Percentiles rank a stretch among this genome's conserved stretches.
phyloP scores from a whole-genome alignment of 2,888 invertebrate species.

The Ichneumoninae sp. region DNA sequence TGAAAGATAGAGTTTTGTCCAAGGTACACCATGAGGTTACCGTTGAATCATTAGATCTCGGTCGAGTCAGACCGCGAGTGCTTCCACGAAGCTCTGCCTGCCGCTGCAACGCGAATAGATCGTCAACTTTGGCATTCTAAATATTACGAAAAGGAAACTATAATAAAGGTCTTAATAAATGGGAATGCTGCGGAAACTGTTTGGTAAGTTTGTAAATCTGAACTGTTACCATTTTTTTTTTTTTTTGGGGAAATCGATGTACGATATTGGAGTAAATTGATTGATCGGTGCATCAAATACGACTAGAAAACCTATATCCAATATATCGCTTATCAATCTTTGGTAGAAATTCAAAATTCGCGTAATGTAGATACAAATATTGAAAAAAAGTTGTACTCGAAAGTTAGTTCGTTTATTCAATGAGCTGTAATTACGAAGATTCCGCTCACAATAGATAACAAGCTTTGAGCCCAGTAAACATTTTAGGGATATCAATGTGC shows the following conservation, averaged over 20 bases:
- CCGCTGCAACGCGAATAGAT: background rate
- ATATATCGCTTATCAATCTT: too few species aligned
- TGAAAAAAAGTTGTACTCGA: slow-evolving; percentile 11
- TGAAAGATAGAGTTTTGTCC: slow-evolving; percentile 52
- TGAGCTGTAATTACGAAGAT: background rate
- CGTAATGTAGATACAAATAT: too few species aligned
- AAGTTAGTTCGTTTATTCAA: background rate
- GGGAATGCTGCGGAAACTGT: slow-evolving; percentile 76
- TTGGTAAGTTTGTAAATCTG: slow-evolving; percentile 74
- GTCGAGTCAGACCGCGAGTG: background rate
- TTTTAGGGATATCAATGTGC: too few species aligned
- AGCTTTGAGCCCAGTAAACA: background rate
- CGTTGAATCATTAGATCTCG: slow-evolving; percentile 57
- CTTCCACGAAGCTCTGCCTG: background rate
- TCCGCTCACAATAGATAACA: slow-evolving; percentile 39
- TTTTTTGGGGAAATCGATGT: too few species aligned
- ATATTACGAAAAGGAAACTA: slow-evolving; percentile 47
- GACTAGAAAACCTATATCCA: too few species aligned
- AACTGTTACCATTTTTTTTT: too few species aligned
- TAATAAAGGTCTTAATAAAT: slow-evolving; percentile 69
- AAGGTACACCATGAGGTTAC: slow-evolving; percentile 65
- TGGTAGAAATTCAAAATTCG: too few species aligned
- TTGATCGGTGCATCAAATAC: too few species aligned
- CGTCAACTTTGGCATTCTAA: slow-evolving; percentile 27
- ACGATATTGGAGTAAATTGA: too few species aligned